Conservation (phyloP, 1,140 invertebrate genomes). For the Dolichoris vasculosae region DNA sequence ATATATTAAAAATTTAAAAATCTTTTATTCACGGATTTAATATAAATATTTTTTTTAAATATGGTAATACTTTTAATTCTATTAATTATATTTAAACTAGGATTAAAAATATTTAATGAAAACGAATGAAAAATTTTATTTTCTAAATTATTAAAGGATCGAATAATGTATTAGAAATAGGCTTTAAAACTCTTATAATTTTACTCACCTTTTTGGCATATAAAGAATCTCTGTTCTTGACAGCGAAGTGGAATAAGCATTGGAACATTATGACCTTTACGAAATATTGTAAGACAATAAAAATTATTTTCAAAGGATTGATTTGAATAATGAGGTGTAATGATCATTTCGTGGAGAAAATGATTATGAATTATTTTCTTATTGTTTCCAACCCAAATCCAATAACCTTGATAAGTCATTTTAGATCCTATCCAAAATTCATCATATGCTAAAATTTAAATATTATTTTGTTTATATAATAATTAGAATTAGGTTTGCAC, state of each 20-base stretch:
- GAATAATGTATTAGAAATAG: no score
- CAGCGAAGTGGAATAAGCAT: slow-evolving; percentile 51
- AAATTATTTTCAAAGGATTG: slow-evolving; percentile 5
- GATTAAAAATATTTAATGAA: no score
- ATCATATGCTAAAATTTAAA: slow-evolving; percentile 47
- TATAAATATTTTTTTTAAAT: no score
- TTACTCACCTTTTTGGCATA: slow-evolving; percentile 53
- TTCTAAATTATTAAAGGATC: no score
- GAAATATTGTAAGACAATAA: slow-evolving; percentile 51
- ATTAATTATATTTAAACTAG: no score
- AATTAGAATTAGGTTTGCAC: neutral
- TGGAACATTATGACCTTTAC: slow-evolving; percentile 46
- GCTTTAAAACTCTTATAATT: neutral
- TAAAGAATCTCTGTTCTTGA: slow-evolving; percentile 50
- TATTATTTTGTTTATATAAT: slow-evolving; percentile 20
- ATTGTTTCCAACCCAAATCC: slow-evolving; percentile 47
- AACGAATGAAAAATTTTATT: no score
- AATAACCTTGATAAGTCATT: slow-evolving; percentile 38
- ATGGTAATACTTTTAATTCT: no score
- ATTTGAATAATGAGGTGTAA: slow-evolving; percentile 31
- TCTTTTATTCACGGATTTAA: no score
- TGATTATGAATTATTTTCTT: slow-evolving; percentile 26
- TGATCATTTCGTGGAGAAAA: slow-evolving; percentile 19
- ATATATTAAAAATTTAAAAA: no score
- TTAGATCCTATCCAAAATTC: slow-evolving; percentile 56